phyloP scores from a whole-genome alignment of 2,888 invertebrate genomes.

The Acleris literana region DNA sequence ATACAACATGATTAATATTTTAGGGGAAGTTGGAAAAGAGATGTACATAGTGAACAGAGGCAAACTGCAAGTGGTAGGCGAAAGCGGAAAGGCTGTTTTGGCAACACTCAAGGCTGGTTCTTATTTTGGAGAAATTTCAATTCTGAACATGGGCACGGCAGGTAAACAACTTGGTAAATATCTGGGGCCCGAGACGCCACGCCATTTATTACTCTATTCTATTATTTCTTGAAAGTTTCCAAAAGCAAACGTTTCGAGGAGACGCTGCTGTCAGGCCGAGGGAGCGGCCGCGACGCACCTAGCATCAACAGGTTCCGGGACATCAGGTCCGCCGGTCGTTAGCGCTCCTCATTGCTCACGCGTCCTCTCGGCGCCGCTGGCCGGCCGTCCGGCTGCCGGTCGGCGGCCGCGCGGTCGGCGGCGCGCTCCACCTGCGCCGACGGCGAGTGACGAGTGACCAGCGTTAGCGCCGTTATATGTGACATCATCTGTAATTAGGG shows the following conservation, averaged over 20 bases:
- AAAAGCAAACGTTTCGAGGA: constrained; percentile 80
- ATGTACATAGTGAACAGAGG: constrained; percentile 99
- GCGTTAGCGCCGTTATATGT: constrained; percentile 60
- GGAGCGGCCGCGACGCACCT: constrained; percentile 77
- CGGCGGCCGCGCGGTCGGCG: background rate
- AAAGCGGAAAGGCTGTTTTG: constrained; percentile 97
- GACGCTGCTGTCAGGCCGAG: constrained; percentile 83
- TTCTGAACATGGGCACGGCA: constrained; percentile 99
- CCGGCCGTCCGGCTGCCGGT: background rate
- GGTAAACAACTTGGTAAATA: constrained; percentile 98
- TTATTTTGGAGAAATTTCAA: constrained; percentile 99
- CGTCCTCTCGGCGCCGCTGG: background rate
- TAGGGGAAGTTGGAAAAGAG: constrained; percentile 99
- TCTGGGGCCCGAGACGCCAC: constrained; percentile 86
- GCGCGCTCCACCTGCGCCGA: constrained; percentile 1
- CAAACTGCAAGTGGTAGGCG: constrained; percentile 96
- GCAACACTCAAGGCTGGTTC: constrained; percentile 99
- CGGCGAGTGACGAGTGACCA: constrained; percentile 49
- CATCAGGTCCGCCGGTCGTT: constrained; percentile 63
- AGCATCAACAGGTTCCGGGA: constrained; percentile 74
- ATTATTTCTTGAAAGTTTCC: constrained; percentile 72
- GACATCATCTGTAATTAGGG: constrained; percentile 53
- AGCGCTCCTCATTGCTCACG: constrained; percentile 50
- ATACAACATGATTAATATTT: constrained; percentile 17
- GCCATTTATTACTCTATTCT: constrained; percentile 77